Base-by-base conservation (phyloP, 2,113 vertebrate genomes). In the Opisthocomus hoazin region DNA sequence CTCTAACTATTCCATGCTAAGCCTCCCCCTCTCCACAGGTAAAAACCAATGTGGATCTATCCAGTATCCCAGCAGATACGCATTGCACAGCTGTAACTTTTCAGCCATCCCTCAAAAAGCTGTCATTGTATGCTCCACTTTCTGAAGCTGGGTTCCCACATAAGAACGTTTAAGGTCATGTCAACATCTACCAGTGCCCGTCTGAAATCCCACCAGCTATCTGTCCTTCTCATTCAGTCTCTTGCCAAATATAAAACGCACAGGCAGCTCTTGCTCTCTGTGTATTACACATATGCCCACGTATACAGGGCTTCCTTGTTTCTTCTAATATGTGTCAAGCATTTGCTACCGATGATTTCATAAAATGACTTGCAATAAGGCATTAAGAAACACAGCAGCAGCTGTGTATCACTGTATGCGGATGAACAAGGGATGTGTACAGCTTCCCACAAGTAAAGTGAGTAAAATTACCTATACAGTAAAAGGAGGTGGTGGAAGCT, bases 341-440 rank as follows among this genome's bases (percentile, higher is more conserved):
- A 92, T 75, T 94, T 92, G 63, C 43, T 89, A 87, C 60, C 85
- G 73, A 78, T 87, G 43, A 86, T 88, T 95, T 94, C 51, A 78
- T 60, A 88, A 75, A 89, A 71, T n/a, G 4, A 48, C 53, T 79
- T 92, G 36, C 26, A 54, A 60, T 53, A 68, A 96, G 46, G 56
- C 95, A 51, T 77, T 79, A 94, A 82, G 81, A 80, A 89, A 90
- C 41, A 71, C 18, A 94, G 79, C 48, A 95, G 48, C 56, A 92
- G 51, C 79, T 88, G 43, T 74, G 75, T 90, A 89, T 85, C 34
- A 66, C 80, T 84, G 90, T 84, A 76, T 64, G 41, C 66, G 79
- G 76, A 84, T 75, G n/a, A 96, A 73, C 61, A 91, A 87, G 96
- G 82, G 29, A 87, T 80, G 36, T 48, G 90, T 19, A 95, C 22